Base-by-base conservation (phyloP, 2,113 vertebrate species). In the Zapornia atra region DNA sequence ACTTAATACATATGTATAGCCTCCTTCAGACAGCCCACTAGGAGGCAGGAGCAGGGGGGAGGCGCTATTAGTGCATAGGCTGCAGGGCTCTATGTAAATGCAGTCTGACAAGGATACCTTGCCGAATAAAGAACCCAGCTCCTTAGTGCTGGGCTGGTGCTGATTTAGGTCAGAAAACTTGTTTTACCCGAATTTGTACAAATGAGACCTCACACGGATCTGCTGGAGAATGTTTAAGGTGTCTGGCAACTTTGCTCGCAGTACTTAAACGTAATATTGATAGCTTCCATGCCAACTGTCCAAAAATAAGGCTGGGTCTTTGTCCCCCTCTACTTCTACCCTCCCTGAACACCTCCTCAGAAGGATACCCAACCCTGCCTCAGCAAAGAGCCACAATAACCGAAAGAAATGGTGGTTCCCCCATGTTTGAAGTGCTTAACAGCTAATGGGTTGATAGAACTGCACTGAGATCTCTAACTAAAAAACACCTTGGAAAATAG, bases 1-100 rank as follows among this genome's bases (percentile, higher is more conserved):
- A 98, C 98, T 98, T 98, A 98, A 98, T 98, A 97, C 98, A 98
- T 98, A 98, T 98, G 98, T 97, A 98, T 98, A 96, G 97, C 94
- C 97, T 98, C 97, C 97, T 97, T 97, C 97, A 98, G 97, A 97
- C 97, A 97, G 98, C 98, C 98, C 98, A 96, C 98, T 98, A 98
- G 98, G 98, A 98, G 98, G 98, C 98, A 98, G 98, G 97, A 98
- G 98, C 97, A 48, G 95, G 98, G 97, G 97, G 97, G 97, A 98
- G 96, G 97, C 54, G 86, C 96, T 96, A 57, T 91, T 75, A 94
- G 86, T 80, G 96, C 90, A 73, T 20, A 94, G 96, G 95, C 96
- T 91, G 95, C 96, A 75, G 98, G 96, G 96, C 96, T 97, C 95
- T 93, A 50, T 72, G 89, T 87, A 97, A 98, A 97, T 95, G 91